phyloP scores from a whole-genome alignment of 1,140 invertebrate species.

The Atta texana region DNA sequence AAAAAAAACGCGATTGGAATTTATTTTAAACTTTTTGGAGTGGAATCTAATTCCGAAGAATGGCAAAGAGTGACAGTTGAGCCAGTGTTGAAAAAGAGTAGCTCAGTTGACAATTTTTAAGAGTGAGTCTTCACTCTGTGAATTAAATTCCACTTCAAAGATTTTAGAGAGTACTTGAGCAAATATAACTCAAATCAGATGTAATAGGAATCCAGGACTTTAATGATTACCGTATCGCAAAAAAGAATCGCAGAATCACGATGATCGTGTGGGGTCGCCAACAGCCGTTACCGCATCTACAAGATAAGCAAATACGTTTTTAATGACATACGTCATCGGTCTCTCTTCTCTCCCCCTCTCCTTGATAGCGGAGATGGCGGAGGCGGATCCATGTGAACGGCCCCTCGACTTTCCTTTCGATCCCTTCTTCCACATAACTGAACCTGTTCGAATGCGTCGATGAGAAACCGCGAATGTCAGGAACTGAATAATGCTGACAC shows the following conservation, averaged over 20 bases:
- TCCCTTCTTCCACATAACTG: conserved; percentile 16
- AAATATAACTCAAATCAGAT: background rate
- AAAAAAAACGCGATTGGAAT: too few species aligned
- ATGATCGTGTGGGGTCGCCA: conserved; percentile 16
- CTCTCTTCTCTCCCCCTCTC: background rate
- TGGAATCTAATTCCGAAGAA: too few species aligned
- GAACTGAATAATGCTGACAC: conserved; percentile 17
- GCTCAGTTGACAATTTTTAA: too few species aligned
- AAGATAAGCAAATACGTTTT: conserved; percentile 67
- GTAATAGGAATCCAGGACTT: background rate
- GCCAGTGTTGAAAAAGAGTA: too few species aligned
- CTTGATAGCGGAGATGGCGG: background rate
- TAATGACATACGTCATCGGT: conserved; percentile 50
- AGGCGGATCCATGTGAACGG: conserved; percentile 22
- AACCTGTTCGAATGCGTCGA: conserved; percentile 7
- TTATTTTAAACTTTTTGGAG: too few species aligned
- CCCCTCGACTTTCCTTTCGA: conserved; percentile 21
- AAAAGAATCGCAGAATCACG: conserved; percentile 15
- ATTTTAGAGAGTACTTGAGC: background rate
- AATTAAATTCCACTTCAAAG: too few species aligned
- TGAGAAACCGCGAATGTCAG: conserved; percentile 13
- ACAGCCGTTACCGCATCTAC: conserved; percentile 29
- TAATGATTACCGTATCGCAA: background rate
- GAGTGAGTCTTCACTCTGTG: too few species aligned
- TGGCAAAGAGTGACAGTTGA: too few species aligned